Percentiles rank a stretch among this genome's conserved stretches.
These are phyloP conservation scores for Seira sanloemensis DNA, from an alignment of 2,888 invertebrate species.

Conservation along the genomic window DNA sequence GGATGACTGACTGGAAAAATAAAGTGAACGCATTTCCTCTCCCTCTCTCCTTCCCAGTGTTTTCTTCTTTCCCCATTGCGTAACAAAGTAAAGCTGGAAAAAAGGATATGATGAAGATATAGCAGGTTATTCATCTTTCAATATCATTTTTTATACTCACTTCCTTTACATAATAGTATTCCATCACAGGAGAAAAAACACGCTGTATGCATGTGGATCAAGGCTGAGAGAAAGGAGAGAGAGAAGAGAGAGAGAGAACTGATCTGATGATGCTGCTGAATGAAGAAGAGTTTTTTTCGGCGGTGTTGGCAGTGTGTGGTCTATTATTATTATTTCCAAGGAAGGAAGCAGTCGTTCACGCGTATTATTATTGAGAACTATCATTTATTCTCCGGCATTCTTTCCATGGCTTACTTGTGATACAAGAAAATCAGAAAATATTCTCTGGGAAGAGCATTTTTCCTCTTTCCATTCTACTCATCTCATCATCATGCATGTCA, in stretches of 20 bases:
- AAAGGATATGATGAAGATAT: conserved; percentile 42
- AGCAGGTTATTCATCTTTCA: conserved; percentile 31
- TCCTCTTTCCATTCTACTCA: conserved; percentile 5
- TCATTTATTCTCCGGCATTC: conserved; percentile 42
- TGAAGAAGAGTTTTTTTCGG: conserved; percentile 5
- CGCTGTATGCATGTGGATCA: background rate
- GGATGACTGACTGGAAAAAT: conserved; percentile 25
- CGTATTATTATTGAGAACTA: conserved; percentile 49
- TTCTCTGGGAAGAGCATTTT: background rate
- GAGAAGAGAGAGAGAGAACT: conserved; percentile 21
- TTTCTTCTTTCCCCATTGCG: conserved; percentile 22
- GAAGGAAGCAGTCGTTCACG: conserved; percentile 50
- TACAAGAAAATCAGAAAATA: conserved; percentile 9
- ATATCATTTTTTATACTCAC: background rate
- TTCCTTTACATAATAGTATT: conserved; percentile 1
- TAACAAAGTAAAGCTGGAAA: conserved; percentile 6
- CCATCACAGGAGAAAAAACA: conserved; percentile 12
- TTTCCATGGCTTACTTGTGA: background rate
- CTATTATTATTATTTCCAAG: conserved; percentile 9
- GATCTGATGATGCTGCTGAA: conserved; percentile 23
- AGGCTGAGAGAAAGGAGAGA: conserved; percentile 18
- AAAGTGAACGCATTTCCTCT: conserved; percentile 20
- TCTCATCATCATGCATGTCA: conserved; percentile 60
- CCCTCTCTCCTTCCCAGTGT: background rate
- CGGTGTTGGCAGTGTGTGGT: background rate